phyloP scores from a whole-genome alignment of 2,113 vertebrate species.

The Pycnonotus jocosus region DNA sequence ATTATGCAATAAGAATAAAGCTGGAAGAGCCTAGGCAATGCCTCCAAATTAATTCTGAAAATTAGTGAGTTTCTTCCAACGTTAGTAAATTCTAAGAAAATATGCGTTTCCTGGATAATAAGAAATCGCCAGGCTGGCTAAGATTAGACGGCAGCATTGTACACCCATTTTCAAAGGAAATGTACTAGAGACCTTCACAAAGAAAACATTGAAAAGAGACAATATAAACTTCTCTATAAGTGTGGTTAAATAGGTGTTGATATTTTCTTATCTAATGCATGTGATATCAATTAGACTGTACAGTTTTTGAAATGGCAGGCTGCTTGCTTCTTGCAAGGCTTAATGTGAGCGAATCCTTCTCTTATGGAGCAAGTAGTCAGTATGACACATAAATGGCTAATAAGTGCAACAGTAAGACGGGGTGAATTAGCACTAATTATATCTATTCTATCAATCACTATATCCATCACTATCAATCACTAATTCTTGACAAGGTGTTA shows the following conservation, averaged over 20 bases:
- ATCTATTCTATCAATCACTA: too few species aligned
- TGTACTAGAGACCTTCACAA: neutral
- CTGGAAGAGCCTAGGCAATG: neutral
- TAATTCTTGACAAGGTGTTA: neutral
- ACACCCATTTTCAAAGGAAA: neutral
- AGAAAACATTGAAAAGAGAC: neutral
- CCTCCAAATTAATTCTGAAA: neutral
- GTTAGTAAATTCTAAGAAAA: neutral
- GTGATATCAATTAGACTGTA: neutral
- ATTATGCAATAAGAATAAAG: neutral
- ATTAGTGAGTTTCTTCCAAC: neutral
- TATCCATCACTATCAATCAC: too few species aligned
- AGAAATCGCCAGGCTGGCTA: neutral
- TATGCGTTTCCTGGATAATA: neutral
- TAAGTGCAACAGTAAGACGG: neutral
- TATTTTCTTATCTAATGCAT: neutral
- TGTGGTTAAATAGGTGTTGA: neutral
- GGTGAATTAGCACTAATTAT: neutral
- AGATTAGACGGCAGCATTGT: neutral
- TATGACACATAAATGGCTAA: neutral
- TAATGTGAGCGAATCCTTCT: neutral
- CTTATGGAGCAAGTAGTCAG: neutral
- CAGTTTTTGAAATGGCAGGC: neutral
- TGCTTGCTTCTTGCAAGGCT: neutral
- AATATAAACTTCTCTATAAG: neutral